phyloP scores from a whole-genome alignment of 2,888 invertebrate species.

The Pseudococcus viburni region DNA sequence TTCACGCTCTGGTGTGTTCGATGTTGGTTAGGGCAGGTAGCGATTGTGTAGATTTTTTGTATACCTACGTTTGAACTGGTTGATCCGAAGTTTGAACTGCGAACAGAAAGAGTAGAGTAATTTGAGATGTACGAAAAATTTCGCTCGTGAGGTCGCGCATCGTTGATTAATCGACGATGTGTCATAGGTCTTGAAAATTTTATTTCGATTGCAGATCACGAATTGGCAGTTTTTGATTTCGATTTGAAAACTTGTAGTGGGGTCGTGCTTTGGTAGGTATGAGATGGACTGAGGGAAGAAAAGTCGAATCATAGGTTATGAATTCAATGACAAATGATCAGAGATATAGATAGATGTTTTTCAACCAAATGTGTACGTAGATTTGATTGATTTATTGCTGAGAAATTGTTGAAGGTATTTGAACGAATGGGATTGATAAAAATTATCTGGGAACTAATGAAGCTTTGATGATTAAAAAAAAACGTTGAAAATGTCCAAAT shows the following conservation, averaged over 20 bases:
- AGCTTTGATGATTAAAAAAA: too few relatives aligned
- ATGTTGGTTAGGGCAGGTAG: neutral
- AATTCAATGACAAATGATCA: neutral
- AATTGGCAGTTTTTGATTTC: neutral
- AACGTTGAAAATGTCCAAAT: too few relatives aligned
- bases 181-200: neutral
- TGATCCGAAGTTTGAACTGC: neutral
- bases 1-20: neutral
- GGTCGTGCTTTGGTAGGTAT: neutral
- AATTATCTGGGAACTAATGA: too few relatives aligned
- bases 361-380: neutral
- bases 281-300: neutral
- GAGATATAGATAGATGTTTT: neutral
- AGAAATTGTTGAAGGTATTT: too few relatives aligned
- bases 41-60: neutral
- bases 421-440: too few relatives aligned
- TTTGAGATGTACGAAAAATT: neutral
- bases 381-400: conserved; percentile 7
- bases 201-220: neutral
- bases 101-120: too few relatives aligned
- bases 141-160: neutral
- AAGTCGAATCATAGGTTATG: neutral
- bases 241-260: neutral
- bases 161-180: neutral
- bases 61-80: neutral